Percentiles rank a stretch among this genome's conserved stretches.
Conservation (phyloP, 2,113 vertebrate species). For the Rutilus rutilus region DNA sequence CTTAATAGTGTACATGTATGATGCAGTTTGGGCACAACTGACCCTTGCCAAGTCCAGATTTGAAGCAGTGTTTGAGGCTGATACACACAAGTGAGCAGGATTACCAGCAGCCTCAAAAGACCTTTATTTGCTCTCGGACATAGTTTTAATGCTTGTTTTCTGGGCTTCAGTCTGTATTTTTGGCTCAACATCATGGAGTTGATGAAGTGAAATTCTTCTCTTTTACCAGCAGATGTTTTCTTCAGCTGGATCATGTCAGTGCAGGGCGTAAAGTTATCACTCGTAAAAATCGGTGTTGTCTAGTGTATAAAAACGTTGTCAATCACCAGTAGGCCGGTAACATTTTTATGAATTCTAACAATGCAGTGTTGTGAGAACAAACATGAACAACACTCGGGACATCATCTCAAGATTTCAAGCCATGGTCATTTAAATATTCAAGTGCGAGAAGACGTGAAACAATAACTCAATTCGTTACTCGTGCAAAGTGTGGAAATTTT, state of each 20-base stretch:
- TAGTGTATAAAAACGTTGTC: too few relatives aligned
- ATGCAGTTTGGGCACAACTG: background rate
- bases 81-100: background rate
- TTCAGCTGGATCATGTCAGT: background rate
- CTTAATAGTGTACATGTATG: background rate
- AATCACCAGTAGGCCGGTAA: too few relatives aligned
- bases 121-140: constrained; percentile 4
- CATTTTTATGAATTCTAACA: too few relatives aligned
- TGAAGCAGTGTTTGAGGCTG: background rate
- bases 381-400: too few relatives aligned
- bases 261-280: too few relatives aligned
- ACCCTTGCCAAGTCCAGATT: constrained; percentile 6
- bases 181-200: background rate
- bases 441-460: too few relatives aligned
- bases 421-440: too few relatives aligned
- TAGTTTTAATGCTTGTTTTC: constrained; percentile 27
- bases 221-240: constrained; percentile 21
- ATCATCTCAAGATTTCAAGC: too few relatives aligned
- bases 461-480: too few relatives aligned
- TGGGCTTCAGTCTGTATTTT: constrained; percentile 2
- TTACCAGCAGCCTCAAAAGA: background rate
- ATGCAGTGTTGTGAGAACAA: too few relatives aligned
- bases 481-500: too few relatives aligned
- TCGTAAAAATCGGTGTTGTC: too few relatives aligned
- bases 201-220: constrained; percentile 17